Conservation (phyloP, 2,888 invertebrate genomes). For the Drosophila phalerata region DNA sequence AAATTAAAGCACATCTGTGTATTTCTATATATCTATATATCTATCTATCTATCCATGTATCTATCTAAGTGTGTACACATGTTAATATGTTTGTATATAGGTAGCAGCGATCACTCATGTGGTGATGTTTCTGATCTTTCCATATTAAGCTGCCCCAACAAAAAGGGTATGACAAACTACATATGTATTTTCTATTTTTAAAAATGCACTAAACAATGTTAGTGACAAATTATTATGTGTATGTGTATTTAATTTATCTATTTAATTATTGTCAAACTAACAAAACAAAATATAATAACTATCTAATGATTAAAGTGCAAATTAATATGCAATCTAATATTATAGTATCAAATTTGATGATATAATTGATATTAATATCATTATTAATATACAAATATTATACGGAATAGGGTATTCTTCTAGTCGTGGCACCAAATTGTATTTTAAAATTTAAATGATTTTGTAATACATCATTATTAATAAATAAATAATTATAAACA, state of each 20-base stretch:
- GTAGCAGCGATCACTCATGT: conserved; percentile 17
- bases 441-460: too few relatives aligned
- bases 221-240: background rate
- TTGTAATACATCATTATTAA: too few relatives aligned
- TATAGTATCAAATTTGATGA: too few relatives aligned
- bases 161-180: conserved; percentile 6
- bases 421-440: too few relatives aligned
- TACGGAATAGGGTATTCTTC: too few relatives aligned
- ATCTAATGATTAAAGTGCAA: too few relatives aligned
- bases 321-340: too few relatives aligned
- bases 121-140: conserved; percentile 13
- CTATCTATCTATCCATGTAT: conserved; percentile 3
- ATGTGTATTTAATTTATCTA: too few relatives aligned
- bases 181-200: background rate
- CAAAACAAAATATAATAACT: too few relatives aligned
- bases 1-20: conserved; percentile 5
- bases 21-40: background rate
- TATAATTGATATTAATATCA: too few relatives aligned
- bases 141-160: background rate
- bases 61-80: background rate
- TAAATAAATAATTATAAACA: background rate
- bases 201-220: background rate
- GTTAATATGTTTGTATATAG: conserved; percentile 3
- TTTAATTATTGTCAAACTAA: too few relatives aligned
- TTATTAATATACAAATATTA: too few relatives aligned